Conservation (phyloP, 1,140 invertebrate genomes). For the Meloidogyne floridensis region DNA sequence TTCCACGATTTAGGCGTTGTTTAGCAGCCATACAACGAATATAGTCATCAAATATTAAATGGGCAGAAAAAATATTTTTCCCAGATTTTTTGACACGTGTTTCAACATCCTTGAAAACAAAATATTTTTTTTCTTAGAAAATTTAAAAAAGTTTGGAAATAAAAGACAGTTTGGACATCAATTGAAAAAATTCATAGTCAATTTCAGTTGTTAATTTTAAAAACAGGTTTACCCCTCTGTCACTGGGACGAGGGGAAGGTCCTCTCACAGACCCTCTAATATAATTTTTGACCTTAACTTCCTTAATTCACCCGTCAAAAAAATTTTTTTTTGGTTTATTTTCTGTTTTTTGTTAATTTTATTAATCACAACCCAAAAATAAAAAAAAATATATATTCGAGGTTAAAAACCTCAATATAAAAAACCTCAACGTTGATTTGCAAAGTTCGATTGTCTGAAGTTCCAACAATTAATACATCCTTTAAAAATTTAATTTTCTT, state of each 20-base stretch:
- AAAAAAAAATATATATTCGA: no score
- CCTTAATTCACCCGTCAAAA: no score
- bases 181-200: no score
- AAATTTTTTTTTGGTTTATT: no score
- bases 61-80: constrained; percentile 79
- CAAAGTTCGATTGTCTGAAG: constrained; percentile 92
- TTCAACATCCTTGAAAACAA: constrained; percentile 68
- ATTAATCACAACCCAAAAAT: no score
- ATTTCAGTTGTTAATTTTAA: no score
- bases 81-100: constrained; percentile 71
- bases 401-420: constrained; percentile 4
- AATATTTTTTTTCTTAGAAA: background rate
- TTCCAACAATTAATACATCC: constrained; percentile 78
- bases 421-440: constrained; percentile 83
- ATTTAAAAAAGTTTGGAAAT: background rate
- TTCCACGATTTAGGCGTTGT: constrained; percentile 78
- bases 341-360: no score
- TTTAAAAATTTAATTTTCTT: constrained; percentile 56
- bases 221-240: no score
- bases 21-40: constrained; percentile 82
- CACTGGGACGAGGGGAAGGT: no score
- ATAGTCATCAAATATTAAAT: constrained; percentile 97
- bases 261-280: no score
- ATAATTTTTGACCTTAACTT: no score
- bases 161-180: background rate